Conservation (phyloP, 2,888 invertebrate genomes). For the Parnassius orleans region DNA sequence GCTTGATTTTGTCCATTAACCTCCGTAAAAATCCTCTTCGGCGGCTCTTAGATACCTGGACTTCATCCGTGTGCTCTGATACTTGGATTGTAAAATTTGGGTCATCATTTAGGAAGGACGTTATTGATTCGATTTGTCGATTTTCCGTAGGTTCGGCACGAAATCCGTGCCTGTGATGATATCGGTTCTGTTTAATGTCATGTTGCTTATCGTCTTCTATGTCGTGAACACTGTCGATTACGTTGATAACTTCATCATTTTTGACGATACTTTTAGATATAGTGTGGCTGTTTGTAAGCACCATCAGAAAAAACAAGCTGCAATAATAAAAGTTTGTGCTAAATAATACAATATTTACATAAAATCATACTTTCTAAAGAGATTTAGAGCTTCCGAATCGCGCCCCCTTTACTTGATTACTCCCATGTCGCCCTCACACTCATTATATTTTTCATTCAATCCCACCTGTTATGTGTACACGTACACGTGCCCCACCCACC, state of each 20-base stretch:
- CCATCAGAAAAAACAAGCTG: conserved; percentile 70
- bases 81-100: conserved; percentile 12
- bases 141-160: conserved; percentile 2
- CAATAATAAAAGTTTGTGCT: conserved; percentile 18
- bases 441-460: no score
- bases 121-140: conserved; percentile 1
- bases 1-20: conserved; percentile 19
- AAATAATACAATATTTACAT: no score
- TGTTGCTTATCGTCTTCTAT: conserved; percentile 19
- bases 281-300: conserved; percentile 55
- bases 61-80: conserved; percentile 10
- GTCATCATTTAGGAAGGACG: conserved; percentile 2
- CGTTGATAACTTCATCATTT: conserved; percentile 39
- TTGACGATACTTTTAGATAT: conserved; percentile 60
- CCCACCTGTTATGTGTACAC: no score
- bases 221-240: conserved; percentile 38
- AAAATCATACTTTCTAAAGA: no score
- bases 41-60: conserved; percentile 9
- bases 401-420: no score
- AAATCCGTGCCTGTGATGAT: conserved; percentile 14
- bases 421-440: no score
- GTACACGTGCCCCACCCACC: no score
- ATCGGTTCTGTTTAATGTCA: conserved; percentile 18
- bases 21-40: conserved; percentile 20
- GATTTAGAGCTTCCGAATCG: no score